These are phyloP conservation scores for Calephelis perditalis DNA, from an alignment of 2,888 invertebrate species.

Conservation along the genomic window DNA sequence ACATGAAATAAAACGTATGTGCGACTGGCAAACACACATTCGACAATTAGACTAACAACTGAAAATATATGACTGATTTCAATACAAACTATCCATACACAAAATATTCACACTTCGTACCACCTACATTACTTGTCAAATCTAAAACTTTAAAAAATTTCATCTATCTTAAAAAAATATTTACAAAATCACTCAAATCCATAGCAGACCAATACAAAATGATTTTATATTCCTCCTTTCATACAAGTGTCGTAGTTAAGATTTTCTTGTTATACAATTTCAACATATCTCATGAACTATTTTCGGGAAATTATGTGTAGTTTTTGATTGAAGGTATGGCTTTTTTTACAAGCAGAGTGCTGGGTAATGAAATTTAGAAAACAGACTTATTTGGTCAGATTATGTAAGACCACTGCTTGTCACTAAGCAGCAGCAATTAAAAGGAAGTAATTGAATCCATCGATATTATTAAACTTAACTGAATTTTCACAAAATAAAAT, in stretches of 20 bases:
- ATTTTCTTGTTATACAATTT: neutral
- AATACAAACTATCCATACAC: conserved; percentile 19
- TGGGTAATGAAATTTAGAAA: no score
- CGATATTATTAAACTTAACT: no score
- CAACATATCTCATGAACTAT: no score
- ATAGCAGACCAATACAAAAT: conserved; percentile 8
- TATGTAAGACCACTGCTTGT: no score
- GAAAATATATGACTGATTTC: conserved; percentile 9
- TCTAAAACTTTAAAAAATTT: conserved; percentile 45
- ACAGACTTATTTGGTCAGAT: no score
- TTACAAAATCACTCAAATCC: conserved; percentile 42
- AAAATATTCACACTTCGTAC: conserved; percentile 35
- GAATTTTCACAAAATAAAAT: neutral
- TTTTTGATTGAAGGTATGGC: no score
- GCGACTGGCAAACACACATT: neutral
- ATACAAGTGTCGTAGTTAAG: neutral
- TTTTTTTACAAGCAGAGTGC: no score
- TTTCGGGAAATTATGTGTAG: no score
- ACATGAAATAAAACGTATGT: conserved; percentile 1
- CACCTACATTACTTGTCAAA: conserved; percentile 38
- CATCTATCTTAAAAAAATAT: conserved; percentile 53
- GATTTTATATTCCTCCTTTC: conserved; percentile 10
- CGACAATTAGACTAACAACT: conserved; percentile 7
- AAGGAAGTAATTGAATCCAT: no score
- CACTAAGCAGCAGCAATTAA: no score